phyloP scores from a whole-genome alignment of 2,113 vertebrate species.

The Struthio camelus region DNA sequence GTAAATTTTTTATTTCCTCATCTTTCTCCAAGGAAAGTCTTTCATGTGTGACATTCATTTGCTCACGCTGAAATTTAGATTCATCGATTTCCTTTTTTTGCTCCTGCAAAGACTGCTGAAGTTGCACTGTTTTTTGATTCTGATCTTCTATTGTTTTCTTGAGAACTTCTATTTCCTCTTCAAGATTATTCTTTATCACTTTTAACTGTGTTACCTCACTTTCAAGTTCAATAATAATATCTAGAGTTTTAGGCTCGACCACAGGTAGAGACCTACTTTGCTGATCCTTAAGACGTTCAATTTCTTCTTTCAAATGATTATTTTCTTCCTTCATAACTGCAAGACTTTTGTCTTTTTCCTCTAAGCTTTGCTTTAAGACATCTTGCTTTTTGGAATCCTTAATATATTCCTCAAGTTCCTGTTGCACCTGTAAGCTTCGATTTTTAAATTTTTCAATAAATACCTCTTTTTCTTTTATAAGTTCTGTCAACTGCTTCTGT shows the following conservation, averaged over 20 bases:
- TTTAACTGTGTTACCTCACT: conserved; percentile 88
- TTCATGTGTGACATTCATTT: conserved; percentile 84
- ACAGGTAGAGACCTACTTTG: conserved; percentile 80
- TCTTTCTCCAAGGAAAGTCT: conserved; percentile 86
- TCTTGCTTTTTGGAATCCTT: conserved; percentile 73
- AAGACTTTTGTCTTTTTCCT: conserved; percentile 91
- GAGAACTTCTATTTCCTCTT: conserved; percentile 83
- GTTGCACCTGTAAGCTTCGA: conserved; percentile 76
- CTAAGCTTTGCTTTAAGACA: conserved; percentile 78
- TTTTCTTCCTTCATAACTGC: conserved; percentile 96
- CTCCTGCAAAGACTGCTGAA: conserved; percentile 85
- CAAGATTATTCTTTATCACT: conserved; percentile 76
- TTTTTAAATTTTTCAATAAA: conserved; percentile 85
- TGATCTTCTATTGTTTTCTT: conserved; percentile 85
- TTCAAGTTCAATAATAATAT: conserved; percentile 90
- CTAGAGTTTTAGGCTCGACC: conserved; percentile 86
- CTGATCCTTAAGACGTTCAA: conserved; percentile 90
- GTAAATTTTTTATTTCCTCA: conserved; percentile 85
- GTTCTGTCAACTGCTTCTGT: conserved; percentile 88
- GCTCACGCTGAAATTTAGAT: conserved; percentile 83
- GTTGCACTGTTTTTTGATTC: conserved; percentile 77
- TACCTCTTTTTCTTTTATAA: conserved; percentile 89
- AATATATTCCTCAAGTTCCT: conserved; percentile 75
- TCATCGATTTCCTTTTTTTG: conserved; percentile 88
- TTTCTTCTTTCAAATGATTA: conserved; percentile 94